Conservation (phyloP, 2,113 vertebrate genomes). For the Ageneiosus marmoratus region DNA sequence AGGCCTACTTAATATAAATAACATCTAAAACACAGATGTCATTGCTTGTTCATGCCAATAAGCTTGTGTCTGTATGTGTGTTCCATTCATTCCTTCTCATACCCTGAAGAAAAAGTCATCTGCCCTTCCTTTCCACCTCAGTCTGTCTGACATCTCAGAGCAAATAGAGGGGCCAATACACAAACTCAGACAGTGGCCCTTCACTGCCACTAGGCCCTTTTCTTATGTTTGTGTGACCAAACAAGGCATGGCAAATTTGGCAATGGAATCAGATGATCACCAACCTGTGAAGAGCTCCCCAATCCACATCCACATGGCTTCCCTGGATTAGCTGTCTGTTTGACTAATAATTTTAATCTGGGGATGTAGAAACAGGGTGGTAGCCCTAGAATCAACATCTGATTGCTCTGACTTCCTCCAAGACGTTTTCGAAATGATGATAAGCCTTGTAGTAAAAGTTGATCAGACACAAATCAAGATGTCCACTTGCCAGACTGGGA, state of each 20-base stretch:
- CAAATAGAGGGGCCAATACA: slow-evolving; percentile 76
- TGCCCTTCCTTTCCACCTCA: slow-evolving; percentile 74
- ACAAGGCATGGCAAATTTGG: slow-evolving; percentile 83
- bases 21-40: neutral
- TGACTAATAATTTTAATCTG: slow-evolving; percentile 86
- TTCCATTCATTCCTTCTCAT: slow-evolving; percentile 59
- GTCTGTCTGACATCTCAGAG: slow-evolving; percentile 80
- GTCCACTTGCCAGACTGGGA: slow-evolving; percentile 64
- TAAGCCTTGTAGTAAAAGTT: neutral
- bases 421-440: slow-evolving; percentile 8
- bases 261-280: slow-evolving; percentile 87
- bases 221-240: slow-evolving; percentile 89
- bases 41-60: slow-evolving; percentile 18
- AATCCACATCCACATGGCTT: slow-evolving; percentile 81
- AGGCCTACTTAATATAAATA: neutral
- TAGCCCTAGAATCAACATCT: slow-evolving; percentile 75
- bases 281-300: slow-evolving; percentile 85
- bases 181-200: slow-evolving; percentile 64
- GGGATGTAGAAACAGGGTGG: slow-evolving; percentile 66
- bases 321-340: slow-evolving; percentile 79
- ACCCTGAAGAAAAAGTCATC: slow-evolving; percentile 35
- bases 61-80: slow-evolving; percentile 37
- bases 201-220: slow-evolving; percentile 73
- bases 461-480: slow-evolving; percentile 52
- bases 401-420: slow-evolving; percentile 43